These are phyloP conservation scores for Mesembrinibis cayennensis DNA, from an alignment of 2,113 vertebrate species.

Conservation along the genomic window DNA sequence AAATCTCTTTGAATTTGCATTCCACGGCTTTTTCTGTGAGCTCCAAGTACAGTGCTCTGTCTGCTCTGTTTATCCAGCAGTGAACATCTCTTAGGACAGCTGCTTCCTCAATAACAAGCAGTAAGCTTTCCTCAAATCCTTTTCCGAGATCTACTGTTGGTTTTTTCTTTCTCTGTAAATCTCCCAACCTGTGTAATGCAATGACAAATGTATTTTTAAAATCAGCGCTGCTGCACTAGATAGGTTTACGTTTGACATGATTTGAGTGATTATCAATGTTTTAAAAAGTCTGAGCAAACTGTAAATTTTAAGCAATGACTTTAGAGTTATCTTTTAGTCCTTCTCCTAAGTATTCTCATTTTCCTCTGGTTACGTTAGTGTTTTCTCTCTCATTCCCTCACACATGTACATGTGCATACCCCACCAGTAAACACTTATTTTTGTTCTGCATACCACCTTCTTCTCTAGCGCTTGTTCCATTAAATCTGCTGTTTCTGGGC, in stretches of 20 bases:
- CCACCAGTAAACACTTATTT: not conserved
- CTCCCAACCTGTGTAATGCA: not conserved
- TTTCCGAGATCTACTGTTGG: not conserved
- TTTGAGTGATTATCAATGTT: not conserved
- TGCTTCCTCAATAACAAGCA: not conserved
- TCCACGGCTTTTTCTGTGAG: not conserved
- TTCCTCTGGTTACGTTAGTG: not conserved
- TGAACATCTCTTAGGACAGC: not conserved
- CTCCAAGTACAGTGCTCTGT: not conserved
- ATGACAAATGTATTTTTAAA: not conserved
- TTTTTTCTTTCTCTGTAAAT: not conserved
- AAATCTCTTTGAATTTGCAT: not conserved
- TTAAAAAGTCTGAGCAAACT: not conserved
- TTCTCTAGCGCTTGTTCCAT: not conserved
- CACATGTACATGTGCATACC: accelerated
- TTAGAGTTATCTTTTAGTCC: not conserved
- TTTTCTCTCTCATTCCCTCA: not conserved
- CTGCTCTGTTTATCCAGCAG: not conserved
- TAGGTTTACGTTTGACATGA: not conserved
- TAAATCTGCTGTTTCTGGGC: not conserved
- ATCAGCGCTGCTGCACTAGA: not conserved
- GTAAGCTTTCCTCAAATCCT: not conserved
- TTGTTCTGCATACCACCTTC: not conserved
- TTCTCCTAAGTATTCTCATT: not conserved
- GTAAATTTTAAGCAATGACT: not conserved